These are phyloP conservation scores for Leptoteleia sp. DNA, from an alignment of 1,140 invertebrate species.

Conservation along the genomic window DNA sequence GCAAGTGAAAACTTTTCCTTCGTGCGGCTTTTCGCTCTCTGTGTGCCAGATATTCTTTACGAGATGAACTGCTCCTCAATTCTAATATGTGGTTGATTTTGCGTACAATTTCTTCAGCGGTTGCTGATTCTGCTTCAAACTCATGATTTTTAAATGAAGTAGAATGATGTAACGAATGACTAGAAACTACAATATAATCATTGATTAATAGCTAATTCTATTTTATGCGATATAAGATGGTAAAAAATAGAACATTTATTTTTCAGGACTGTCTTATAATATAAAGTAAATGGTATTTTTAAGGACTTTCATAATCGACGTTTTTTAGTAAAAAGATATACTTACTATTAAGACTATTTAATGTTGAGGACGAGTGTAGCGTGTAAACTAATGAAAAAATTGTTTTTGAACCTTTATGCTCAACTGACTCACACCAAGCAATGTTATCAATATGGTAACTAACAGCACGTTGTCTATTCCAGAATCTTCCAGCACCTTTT, in stretches of 20 bases:
- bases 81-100: slow-evolving; percentile 94
- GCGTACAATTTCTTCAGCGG: slow-evolving; percentile 90
- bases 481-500: slow-evolving; percentile 87
- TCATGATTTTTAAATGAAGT: slow-evolving; percentile 91
- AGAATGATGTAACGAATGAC: slow-evolving; percentile 78
- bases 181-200: slow-evolving; percentile 69
- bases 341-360: slow-evolving; percentile 72
- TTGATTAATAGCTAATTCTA: not conserved
- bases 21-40: slow-evolving; percentile 84
- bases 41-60: slow-evolving; percentile 88
- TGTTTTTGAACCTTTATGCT: slow-evolving; percentile 84
- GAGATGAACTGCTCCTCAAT: slow-evolving; percentile 87
- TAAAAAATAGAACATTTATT: no score
- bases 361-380: slow-evolving; percentile 69
- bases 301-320: no score
- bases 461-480: slow-evolving; percentile 86
- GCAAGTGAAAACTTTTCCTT: slow-evolving; percentile 82
- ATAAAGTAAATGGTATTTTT: no score
- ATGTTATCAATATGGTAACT: slow-evolving; percentile 92
- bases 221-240: no score
- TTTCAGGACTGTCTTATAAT: no score
- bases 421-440: slow-evolving; percentile 91
- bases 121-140: slow-evolving; percentile 90
- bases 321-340: no score
- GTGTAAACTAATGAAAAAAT: slow-evolving; percentile 85